Percentiles rank a stretch among this genome's conserved stretches.
Conservation (phyloP, 1,140 invertebrate species). For the Trachelipus rathkii region DNA sequence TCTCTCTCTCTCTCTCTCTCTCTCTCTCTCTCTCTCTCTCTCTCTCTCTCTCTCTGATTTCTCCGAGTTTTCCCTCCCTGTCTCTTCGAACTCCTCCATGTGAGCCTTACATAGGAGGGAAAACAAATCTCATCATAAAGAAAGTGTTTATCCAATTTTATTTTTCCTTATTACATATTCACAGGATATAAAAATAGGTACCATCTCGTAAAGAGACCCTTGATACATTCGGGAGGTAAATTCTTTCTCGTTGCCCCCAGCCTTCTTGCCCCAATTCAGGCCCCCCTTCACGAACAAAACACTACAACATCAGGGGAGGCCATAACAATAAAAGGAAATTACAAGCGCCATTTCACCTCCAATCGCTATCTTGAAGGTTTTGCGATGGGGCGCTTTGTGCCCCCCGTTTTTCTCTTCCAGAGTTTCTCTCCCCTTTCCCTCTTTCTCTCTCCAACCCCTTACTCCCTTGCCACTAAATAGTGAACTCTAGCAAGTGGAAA, state of each 20-base stretch:
- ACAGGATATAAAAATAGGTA: slow-evolving; percentile 13
- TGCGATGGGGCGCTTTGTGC: neutral
- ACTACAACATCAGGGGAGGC: neutral
- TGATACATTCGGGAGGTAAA: slow-evolving; percentile 7
- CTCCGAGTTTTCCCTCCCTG: no score
- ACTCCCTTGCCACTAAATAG: neutral
- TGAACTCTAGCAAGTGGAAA: slow-evolving; percentile 10
- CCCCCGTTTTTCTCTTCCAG: neutral
- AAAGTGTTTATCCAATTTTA: slow-evolving; percentile 13
- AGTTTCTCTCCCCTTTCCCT: no score
- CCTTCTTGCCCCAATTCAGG: no score
- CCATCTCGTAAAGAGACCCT: slow-evolving; percentile 11
- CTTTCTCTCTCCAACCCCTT: neutral
- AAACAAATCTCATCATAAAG: slow-evolving; percentile 13
- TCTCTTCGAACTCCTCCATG: neutral
- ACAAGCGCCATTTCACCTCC: slow-evolving; percentile 10
- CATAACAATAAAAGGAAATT: slow-evolving; percentile 11
- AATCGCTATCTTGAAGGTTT: slow-evolving; percentile 12
- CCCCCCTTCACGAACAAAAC: neutral
- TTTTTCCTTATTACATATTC: slow-evolving; percentile 11
- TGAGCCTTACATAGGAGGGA: neutral
- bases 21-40: no score
- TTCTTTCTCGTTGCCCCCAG: neutral
- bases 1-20: no score
- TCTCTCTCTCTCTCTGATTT: no score